Evolutionary conservation across 1,140 invertebrate species (phyloP).

Genomic region (Aradophagus sp.): DNA sequence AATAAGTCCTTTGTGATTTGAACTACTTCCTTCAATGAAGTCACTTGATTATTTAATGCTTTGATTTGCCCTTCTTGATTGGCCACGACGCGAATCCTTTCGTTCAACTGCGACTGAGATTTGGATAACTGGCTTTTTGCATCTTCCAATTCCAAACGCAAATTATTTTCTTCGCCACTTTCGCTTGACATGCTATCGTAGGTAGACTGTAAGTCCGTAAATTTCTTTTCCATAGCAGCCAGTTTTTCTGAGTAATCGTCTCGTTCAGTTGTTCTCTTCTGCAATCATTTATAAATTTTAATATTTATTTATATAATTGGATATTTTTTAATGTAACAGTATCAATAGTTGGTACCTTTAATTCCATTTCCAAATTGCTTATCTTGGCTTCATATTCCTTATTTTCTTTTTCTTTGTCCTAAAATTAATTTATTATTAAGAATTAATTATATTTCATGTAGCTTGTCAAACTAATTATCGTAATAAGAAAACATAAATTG

Average conservation of each 20-base stretch:
- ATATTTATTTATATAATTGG: slow-evolving; percentile 12
- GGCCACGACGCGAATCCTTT: slow-evolving; percentile 54
- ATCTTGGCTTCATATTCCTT: slow-evolving; percentile 18
- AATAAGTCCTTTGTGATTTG: slow-evolving; percentile 84
- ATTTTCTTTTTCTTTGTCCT: slow-evolving; percentile 1
- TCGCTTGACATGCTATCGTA: slow-evolving; percentile 32
- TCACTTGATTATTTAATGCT: slow-evolving; percentile 81
- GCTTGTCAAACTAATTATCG: too few relatives aligned
- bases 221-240: slow-evolving; percentile 58
- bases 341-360: slow-evolving; percentile 27
- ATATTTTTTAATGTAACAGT: not conserved
- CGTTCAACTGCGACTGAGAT: slow-evolving; percentile 62
- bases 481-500: too few relatives aligned
- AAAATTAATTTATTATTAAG: too few relatives aligned
- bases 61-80: slow-evolving; percentile 85
- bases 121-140: slow-evolving; percentile 61
- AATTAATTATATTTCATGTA: too few relatives aligned
- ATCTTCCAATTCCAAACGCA: slow-evolving; percentile 61
- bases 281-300: slow-evolving; percentile 13
- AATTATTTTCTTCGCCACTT: slow-evolving; percentile 37
- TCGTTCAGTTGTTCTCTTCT: slow-evolving; percentile 64
- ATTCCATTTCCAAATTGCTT: slow-evolving; percentile 11
- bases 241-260: slow-evolving; percentile 63
- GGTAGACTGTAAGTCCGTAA: slow-evolving; percentile 48
- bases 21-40: slow-evolving; percentile 85